Conservation (phyloP, 2,888 invertebrate genomes). For the Parnassius apollo region DNA sequence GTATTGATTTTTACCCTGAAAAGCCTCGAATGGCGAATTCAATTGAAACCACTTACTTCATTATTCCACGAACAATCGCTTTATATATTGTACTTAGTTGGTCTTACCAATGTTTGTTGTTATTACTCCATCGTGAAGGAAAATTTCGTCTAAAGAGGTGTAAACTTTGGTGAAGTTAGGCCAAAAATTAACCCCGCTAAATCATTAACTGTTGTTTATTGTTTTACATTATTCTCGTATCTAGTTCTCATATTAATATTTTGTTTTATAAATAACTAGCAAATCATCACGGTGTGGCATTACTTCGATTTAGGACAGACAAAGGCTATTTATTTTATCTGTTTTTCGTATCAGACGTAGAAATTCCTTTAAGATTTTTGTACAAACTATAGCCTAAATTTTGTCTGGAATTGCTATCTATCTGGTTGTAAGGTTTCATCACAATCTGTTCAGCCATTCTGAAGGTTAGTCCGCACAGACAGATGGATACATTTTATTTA, state of each 20-base stretch:
- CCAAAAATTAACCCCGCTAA: neutral
- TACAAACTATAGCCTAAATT: no score
- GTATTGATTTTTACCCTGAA: conserved; percentile 2
- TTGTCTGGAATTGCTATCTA: no score
- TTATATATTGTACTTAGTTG: conserved; percentile 11
- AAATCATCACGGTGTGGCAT: conserved; percentile 84
- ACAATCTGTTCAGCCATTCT: no score
- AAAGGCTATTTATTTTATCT: conserved; percentile 19
- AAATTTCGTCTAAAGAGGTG: conserved; percentile 11
- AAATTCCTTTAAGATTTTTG: no score
- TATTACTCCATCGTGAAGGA: conserved; percentile 17
- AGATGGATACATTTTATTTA: no score
- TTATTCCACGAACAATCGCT: conserved; percentile 23
- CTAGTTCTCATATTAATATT: no score
- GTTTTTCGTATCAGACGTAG: neutral
- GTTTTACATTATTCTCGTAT: no score
- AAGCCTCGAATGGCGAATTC: conserved; percentile 11
- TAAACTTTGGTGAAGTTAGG: neutral
- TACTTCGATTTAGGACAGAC: no score
- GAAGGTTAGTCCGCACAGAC: no score
- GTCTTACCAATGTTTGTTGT: conserved; percentile 16
- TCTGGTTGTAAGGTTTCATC: no score
- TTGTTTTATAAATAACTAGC: conserved; percentile 73
- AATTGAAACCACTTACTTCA: conserved; percentile 23
- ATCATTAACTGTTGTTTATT: neutral